phyloP scores from a whole-genome alignment of 2,888 invertebrate genomes.

The Eurois occulta region DNA sequence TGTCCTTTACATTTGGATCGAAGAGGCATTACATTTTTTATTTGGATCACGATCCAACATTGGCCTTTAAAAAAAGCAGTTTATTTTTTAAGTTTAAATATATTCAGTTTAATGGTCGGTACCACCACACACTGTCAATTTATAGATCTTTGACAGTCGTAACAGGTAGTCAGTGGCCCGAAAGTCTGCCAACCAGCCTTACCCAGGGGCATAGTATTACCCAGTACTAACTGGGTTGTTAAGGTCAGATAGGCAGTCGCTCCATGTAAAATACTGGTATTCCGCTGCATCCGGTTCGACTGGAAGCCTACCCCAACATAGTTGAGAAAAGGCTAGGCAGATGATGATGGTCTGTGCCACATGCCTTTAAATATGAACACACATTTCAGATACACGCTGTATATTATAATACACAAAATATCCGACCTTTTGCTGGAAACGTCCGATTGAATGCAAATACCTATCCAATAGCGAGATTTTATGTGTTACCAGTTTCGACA shows the following conservation, averaged over 20 bases:
- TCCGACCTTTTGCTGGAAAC: slow-evolving; percentile 9
- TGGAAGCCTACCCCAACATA: too few relatives aligned
- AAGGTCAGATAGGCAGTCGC: too few relatives aligned
- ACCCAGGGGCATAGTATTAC: too few relatives aligned
- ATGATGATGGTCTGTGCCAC: background rate
- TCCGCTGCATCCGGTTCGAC: too few relatives aligned
- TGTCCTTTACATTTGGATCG: background rate
- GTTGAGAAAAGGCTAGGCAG: too few relatives aligned
- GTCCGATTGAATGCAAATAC: background rate
- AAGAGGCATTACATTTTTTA: background rate
- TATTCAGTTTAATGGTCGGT: background rate
- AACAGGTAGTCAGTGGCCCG: too few relatives aligned
- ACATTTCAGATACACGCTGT: background rate
- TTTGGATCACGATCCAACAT: background rate
- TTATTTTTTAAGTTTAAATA: background rate
- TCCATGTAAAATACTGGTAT: too few relatives aligned
- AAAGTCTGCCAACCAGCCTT: too few relatives aligned
- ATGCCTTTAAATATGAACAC: background rate
- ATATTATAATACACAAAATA: slow-evolving; percentile 34
- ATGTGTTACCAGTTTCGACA: background rate
- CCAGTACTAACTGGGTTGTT: too few relatives aligned
- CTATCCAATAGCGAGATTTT: background rate
- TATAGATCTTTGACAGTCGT: too few relatives aligned
- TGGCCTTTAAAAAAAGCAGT: background rate
- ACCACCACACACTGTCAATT: too few relatives aligned